phyloP scores from a whole-genome alignment of 2,797 vertebrate species.

The Selene dorsalis region DNA sequence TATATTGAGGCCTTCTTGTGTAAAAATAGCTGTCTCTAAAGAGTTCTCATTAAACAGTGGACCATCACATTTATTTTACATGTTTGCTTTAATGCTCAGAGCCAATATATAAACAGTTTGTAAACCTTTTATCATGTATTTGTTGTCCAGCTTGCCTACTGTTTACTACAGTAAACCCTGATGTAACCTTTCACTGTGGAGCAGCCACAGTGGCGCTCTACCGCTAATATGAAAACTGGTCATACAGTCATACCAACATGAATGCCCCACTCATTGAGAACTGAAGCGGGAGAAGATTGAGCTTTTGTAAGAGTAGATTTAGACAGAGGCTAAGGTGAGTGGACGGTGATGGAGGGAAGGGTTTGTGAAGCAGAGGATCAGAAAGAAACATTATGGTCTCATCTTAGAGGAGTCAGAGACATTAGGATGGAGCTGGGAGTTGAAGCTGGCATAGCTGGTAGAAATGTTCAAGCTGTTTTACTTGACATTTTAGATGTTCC shows the following conservation, averaged over 20 bases:
- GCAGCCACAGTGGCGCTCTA: background rate
- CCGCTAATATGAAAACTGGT: background rate
- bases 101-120: background rate
- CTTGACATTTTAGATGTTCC: background rate
- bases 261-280: slow-evolving; percentile 24
- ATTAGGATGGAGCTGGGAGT: background rate
- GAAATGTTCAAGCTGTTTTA: slow-evolving; percentile 6
- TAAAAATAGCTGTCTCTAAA: no score
- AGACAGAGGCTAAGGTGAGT: background rate
- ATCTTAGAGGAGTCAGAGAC: slow-evolving; percentile 1
- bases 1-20: no score
- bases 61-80: background rate
- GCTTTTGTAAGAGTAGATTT: slow-evolving; percentile 21
- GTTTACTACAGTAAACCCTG: background rate
- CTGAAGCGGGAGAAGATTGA: slow-evolving; percentile 24
- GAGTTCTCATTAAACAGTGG: background rate
- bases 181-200: background rate
- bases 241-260: slow-evolving; percentile 7
- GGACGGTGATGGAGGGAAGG: slow-evolving; percentile 12
- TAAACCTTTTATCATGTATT: background rate
- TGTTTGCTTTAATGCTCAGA: background rate
- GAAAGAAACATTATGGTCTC: slow-evolving; percentile 39
- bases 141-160: background rate
- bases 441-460: slow-evolving; percentile 7
- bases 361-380: slow-evolving; percentile 28